Base-by-base conservation (phyloP, 2,797 vertebrate genomes). In the Scolopax bukidnonensis region DNA sequence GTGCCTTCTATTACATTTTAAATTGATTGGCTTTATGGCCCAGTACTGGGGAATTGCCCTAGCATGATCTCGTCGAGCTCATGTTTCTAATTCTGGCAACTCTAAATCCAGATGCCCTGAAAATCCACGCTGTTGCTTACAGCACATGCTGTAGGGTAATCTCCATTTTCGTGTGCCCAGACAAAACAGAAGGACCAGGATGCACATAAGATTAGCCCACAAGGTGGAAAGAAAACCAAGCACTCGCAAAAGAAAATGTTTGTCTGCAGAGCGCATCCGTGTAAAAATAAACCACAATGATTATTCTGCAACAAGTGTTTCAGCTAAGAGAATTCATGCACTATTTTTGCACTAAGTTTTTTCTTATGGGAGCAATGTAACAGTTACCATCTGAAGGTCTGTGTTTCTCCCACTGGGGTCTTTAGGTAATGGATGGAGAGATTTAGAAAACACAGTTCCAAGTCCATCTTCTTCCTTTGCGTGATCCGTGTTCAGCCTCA, bases 1-100 rank as follows among this genome's bases (percentile, higher is more conserved):
- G 56, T 33, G 90, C 75, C 75, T 93, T 87, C 94, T 89, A 90
- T 93, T 89, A 77, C 80, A 87, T 76, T 95, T 91, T 57, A 77
- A 95, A 92, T 80, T 89, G 93, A 96, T 95, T 95, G 74, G 93
- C 78, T 90, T 89, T 75, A 82, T 70, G 84, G 90, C 70, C 86
- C 40, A 20, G 84, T 79, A 13, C 88, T 48, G 70, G 90, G 84
- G 91, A 95, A 95, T 69, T 93, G 96, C 94, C 90, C 89, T 86
- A 68, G 87, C 79, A 23, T 84, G 90, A 92, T 89, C 92, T 87
- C 5, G 45, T 56, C 14, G 6, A 89, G 90, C 83, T 96, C 59
- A 10, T 80, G 85, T 93, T 97, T 94, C 96, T 97, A 97, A 96
- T 95, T 96, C 88, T 75, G 93, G 96, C 80, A 65, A 71, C 90